Conservation (phyloP, 2,888 invertebrate species). For the Eupithecia tripunctaria region DNA sequence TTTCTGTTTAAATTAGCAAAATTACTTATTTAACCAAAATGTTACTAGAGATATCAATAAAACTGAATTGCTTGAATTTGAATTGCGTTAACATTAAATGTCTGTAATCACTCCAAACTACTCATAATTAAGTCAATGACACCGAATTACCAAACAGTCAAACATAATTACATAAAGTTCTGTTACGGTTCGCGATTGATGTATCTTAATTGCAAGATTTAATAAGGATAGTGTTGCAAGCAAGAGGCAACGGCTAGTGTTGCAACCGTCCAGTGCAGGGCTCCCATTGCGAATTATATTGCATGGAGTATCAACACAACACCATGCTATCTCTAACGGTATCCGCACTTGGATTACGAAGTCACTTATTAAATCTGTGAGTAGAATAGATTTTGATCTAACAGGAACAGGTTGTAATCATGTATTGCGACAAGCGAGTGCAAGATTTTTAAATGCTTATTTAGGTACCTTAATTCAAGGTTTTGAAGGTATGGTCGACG, state of each 20-base stretch:
- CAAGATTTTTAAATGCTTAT: neutral
- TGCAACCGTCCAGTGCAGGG: slow-evolving; percentile 61
- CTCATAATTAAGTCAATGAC: slow-evolving; percentile 14
- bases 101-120: slow-evolving; percentile 5
- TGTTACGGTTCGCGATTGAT: slow-evolving; percentile 35
- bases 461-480: neutral
- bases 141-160: slow-evolving; percentile 30
- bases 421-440: neutral
- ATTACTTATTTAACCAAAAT: neutral
- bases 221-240: slow-evolving; percentile 31
- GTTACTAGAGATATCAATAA: neutral
- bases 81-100: neutral
- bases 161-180: slow-evolving; percentile 22
- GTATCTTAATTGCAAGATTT: slow-evolving; percentile 34
- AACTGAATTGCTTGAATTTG: neutral
- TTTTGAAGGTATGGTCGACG: neutral
- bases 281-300: slow-evolving; percentile 63
- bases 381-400: neutral
- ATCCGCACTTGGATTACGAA: neutral
- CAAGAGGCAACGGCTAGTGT: slow-evolving; percentile 35
- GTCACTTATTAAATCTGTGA: neutral
- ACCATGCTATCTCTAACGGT: slow-evolving; percentile 32
- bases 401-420: neutral
- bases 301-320: slow-evolving; percentile 47
- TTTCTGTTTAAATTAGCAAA: neutral